Evolutionary conservation across 2,888 invertebrate species (phyloP).

Genomic region (Sussaba pulchella): DNA sequence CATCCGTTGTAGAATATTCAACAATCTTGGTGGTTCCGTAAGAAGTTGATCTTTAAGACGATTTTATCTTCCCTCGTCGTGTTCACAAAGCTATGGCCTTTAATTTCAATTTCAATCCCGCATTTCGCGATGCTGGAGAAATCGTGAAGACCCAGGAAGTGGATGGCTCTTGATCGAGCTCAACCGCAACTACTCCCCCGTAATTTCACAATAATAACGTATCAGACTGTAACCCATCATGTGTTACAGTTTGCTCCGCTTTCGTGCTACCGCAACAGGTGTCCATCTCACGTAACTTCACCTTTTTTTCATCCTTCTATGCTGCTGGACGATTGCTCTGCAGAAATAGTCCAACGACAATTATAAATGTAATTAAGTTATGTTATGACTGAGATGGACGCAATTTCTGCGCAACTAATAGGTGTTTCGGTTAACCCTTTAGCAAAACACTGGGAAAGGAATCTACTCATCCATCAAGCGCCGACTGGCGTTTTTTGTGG

Average conservation of each 20-base stretch:
- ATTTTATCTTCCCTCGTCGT: conserved; percentile 6
- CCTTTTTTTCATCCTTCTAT: not conserved
- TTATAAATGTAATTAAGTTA: no score
- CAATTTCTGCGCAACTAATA: no score
- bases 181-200: conserved; percentile 23
- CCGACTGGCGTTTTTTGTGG: no score
- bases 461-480: no score
- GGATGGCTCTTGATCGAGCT: conserved; percentile 25
- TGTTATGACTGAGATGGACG: no score
- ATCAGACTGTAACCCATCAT: conserved; percentile 8
- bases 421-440: no score
- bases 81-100: not conserved
- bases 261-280: conserved; percentile 39
- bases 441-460: no score
- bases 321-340: no score
- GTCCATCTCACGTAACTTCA: conserved; percentile 4
- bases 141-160: conserved; percentile 35
- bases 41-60: conserved; percentile 14
- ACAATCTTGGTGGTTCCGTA: not conserved
- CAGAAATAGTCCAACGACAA: conserved; percentile 17
- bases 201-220: conserved; percentile 36
- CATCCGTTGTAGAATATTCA: conserved; percentile 1
- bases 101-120: conserved; percentile 13
- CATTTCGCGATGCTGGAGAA: conserved; percentile 3
- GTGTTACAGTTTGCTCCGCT: not conserved